A percentile compares a stretch with the other conserved stretches of the same genome.
These are phyloP conservation scores for Xestia sexstrigata DNA, from an alignment of 2,888 invertebrate genomes.

Conservation along the genomic window DNA sequence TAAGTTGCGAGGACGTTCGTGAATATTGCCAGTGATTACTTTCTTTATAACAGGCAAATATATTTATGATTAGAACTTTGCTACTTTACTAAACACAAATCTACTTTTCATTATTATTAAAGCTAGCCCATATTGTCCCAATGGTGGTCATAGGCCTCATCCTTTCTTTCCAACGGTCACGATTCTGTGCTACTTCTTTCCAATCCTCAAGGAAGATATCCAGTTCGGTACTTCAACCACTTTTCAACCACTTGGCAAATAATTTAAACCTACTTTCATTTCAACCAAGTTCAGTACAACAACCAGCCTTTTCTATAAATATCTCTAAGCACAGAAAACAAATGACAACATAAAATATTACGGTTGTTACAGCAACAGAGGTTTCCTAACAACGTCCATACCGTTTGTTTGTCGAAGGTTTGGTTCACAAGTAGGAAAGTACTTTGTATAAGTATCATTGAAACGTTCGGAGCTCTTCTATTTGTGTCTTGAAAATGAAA, in stretches of 20 bases:
- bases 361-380: neutral
- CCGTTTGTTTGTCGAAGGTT: conserved; percentile 14
- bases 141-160: too few relatives aligned
- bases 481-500: conserved; percentile 20
- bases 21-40: neutral
- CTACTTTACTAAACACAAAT: neutral
- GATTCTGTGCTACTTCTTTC: too few relatives aligned
- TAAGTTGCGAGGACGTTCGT: neutral
- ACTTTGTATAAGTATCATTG: conserved; percentile 34
- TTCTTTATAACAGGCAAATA: neutral
- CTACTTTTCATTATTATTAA: too few relatives aligned
- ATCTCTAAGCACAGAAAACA: conserved; percentile 6
- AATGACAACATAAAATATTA: neutral
- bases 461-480: conserved; percentile 12
- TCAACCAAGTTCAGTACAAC: neutral
- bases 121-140: too few relatives aligned
- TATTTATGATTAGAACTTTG: neutral
- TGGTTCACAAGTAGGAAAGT: neutral
- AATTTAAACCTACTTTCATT: neutral
- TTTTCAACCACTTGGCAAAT: neutral
- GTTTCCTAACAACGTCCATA: neutral
- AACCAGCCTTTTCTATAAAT: neutral
- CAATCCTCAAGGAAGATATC: too few relatives aligned
- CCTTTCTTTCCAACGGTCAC: too few relatives aligned
- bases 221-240: too few relatives aligned